Evolutionary conservation across 2,888 invertebrate genomes (phyloP).

Genomic region (Drosophila sordidula): DNA sequence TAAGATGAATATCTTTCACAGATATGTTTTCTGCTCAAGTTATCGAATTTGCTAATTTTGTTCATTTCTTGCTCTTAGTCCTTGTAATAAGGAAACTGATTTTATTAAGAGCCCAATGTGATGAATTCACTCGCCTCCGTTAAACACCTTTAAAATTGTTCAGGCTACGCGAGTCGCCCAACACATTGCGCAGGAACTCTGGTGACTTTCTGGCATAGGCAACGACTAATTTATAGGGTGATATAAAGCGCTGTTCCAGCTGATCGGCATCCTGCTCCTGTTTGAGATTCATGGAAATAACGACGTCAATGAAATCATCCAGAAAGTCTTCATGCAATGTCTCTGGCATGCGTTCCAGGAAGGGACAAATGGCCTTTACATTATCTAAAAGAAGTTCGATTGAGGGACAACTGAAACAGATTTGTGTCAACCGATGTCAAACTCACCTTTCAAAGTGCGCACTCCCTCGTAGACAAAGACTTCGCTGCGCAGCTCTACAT

Average conservation of each 20-base stretch:
- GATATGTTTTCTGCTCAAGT: too few relatives aligned
- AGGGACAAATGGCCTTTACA: constrained; percentile 90
- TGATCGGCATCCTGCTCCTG: constrained; percentile 82
- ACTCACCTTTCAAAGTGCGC: constrained; percentile 87
- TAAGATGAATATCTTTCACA: background rate
- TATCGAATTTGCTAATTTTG: too few relatives aligned
- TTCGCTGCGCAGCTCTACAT: constrained; percentile 87
- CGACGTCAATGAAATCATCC: constrained; percentile 87
- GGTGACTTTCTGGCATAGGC: constrained; percentile 85
- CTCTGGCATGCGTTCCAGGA: constrained; percentile 87
- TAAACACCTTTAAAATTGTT: constrained; percentile 23
- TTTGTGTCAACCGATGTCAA: too few relatives aligned
- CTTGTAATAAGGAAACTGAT: too few relatives aligned
- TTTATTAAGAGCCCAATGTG: too few relatives aligned
- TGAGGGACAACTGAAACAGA: background rate
- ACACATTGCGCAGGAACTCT: constrained; percentile 49
- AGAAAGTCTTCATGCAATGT: constrained; percentile 87
- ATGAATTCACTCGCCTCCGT: too few relatives aligned
- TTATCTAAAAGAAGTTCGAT: constrained; percentile 85
- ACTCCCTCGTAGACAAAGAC: constrained; percentile 87
- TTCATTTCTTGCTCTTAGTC: too few relatives aligned
- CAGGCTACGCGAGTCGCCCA: constrained; percentile 8
- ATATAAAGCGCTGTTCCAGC: constrained; percentile 82
- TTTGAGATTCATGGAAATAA: constrained; percentile 70
- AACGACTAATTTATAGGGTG: constrained; percentile 86